Evolutionary conservation across 2,113 vertebrate species (phyloP), one percentile per base, ranked within the genome.

Genomic region (Nothoprocta perdicaria): DNA sequence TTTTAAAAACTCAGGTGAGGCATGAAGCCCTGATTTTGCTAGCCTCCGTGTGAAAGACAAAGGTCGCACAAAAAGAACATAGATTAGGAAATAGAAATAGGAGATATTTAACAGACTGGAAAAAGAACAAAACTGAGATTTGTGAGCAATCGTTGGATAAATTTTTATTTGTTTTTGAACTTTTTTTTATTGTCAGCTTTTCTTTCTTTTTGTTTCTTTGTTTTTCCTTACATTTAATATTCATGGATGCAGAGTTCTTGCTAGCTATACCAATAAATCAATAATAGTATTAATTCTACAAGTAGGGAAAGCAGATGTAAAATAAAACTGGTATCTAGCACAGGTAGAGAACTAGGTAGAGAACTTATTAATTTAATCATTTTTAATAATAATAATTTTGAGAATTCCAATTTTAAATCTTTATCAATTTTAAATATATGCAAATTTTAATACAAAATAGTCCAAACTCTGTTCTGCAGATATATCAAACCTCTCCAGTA

Each of bases 351-450:
- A 53, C 4, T 24, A 5, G 3, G 3, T 2, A 57, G 80, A 65
- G 2, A 66, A 6, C 73, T 9, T n/a, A 63, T 61, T 55, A 27
- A 74, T 45, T 26, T 46, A 73, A 29, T 69, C 68, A 31, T 23
- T 19, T 80, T 10, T 1, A 35, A 61, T 45, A 26, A 6, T 9
- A 16, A 1, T 29, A 3, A 57, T 46, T 0, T 41, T 60, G 18
- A 10, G 68, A 60, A 72, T 46, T 33, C 9, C 2, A 14, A 7
- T 65, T 63, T 80, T 33, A 68, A 63, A 46, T 73, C 40, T 68
- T 3, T 23, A 12, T 31, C 13, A 1, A 9, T 29, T 11, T 19
- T 22, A 23, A 27, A 14, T 24, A 24, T 4, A 62, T 3, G 10
- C 10, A 66, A 1, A 81, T 75, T 35, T 75, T 53, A 58, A 26